These are phyloP conservation scores for Enteromius anoplus DNA, from an alignment of 2,797 vertebrate species.

Conservation along the genomic window DNA sequence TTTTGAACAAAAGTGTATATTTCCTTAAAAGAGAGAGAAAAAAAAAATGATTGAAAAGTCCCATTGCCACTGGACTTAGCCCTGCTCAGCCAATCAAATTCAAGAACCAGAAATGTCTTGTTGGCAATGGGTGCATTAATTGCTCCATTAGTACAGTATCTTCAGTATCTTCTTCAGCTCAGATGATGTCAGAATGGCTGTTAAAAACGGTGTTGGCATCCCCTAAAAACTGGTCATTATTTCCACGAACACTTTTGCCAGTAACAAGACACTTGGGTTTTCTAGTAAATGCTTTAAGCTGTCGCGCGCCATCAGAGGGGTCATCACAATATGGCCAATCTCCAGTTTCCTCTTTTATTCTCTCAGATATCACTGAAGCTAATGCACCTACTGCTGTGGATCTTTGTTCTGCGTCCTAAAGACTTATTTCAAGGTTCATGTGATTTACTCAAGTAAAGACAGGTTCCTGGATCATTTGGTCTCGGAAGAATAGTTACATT, in stretches of 20 bases:
- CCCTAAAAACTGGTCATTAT: conserved; percentile 21
- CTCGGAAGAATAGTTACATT: background rate
- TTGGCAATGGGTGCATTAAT: conserved; percentile 1
- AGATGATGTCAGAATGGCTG: conserved; percentile 32
- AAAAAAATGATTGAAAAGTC: background rate
- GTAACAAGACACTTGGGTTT: conserved; percentile 26
- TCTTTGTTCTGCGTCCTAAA: background rate
- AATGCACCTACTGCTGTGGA: background rate
- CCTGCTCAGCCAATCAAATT: background rate
- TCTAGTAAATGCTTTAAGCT: conserved; percentile 31
- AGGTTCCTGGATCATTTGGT: background rate
- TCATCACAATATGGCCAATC: background rate
- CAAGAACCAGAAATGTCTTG: conserved; percentile 9
- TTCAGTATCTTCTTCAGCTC: conserved; percentile 11
- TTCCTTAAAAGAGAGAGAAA: background rate
- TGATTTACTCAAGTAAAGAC: background rate
- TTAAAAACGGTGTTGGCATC: background rate
- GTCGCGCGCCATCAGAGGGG: conserved; percentile 3
- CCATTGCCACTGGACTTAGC: background rate
- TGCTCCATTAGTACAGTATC: conserved; percentile 10
- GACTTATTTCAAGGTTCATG: background rate
- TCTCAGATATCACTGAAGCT: conserved; percentile 34
- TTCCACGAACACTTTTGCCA: background rate
- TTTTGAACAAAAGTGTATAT: background rate
- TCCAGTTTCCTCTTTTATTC: conserved; percentile 13